phyloP scores from a whole-genome alignment of 1,140 invertebrate species.

The Drosophila bifasciata region DNA sequence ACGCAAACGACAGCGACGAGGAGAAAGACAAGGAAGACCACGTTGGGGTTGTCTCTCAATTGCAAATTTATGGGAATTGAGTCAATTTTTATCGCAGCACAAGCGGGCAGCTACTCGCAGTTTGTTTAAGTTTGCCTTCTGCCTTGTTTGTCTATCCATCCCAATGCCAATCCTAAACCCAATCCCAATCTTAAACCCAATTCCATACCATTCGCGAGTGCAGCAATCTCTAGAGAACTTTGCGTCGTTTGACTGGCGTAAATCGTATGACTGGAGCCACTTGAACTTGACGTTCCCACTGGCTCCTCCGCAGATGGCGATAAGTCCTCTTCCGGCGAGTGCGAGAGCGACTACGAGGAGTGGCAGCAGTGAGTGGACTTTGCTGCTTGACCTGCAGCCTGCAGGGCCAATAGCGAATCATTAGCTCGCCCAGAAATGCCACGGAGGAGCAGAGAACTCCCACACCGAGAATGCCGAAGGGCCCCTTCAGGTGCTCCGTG shows the following conservation, averaged over 20 bases:
- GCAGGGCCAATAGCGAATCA: conserved; percentile 15
- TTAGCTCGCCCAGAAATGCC: conserved; percentile 55
- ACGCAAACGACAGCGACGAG: conserved; percentile 6
- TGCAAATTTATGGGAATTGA: conserved; percentile 80
- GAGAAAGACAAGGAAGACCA: not conserved
- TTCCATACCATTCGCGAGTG: no score
- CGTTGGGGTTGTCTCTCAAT: conserved; percentile 55
- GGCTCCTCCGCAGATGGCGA: conserved; percentile 39
- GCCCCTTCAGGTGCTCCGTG: conserved; percentile 84
- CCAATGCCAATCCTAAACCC: no score
- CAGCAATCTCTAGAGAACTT: conserved; percentile 53
- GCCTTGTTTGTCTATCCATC: conserved; percentile 37
- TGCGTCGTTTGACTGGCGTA: conserved; percentile 70
- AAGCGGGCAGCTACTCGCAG: conserved; percentile 39
- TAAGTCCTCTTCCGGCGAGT: not conserved
- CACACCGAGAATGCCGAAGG: conserved; percentile 84
- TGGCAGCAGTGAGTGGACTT: not conserved
- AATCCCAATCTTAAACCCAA: no score
- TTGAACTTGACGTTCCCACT: conserved; percentile 48
- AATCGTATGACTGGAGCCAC: conserved; percentile 66
- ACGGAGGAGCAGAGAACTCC: conserved; percentile 65
- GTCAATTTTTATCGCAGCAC: conserved; percentile 75
- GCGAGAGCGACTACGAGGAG: no score
- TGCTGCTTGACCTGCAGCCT: conserved; percentile 8
- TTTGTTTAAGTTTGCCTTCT: conserved; percentile 46